These are phyloP conservation scores for Pyrocephalus nanus DNA, from an alignment of 2,797 vertebrate genomes.

Conservation along the genomic window DNA sequence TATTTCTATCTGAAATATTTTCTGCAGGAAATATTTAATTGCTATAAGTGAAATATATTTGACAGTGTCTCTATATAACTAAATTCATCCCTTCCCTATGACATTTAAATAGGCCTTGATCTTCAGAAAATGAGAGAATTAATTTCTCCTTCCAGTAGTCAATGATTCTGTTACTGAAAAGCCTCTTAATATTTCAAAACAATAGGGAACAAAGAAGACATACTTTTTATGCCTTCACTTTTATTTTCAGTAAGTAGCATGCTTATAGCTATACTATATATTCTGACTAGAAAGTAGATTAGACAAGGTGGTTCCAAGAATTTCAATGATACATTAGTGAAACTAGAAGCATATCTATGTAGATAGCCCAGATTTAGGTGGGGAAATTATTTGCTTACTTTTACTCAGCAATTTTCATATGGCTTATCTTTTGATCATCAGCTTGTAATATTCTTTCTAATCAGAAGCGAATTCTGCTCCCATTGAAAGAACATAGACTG, in stretches of 20 bases:
- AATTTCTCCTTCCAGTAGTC: background rate
- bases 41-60: background rate
- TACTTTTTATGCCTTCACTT: background rate
- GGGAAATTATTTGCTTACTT: background rate
- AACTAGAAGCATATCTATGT: background rate
- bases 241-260: background rate
- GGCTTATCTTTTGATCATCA: background rate
- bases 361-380: background rate
- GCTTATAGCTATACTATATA: background rate
- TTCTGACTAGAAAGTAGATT: background rate
- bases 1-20: conserved; percentile 12
- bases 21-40: conserved; percentile 2
- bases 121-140: background rate
- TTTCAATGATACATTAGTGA: background rate
- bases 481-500: background rate
- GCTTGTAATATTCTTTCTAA: background rate
- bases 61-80: background rate
- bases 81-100: background rate
- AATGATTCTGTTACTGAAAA: background rate
- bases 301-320: background rate
- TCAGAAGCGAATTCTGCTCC: background rate
- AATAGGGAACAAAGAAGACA: background rate
- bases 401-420: background rate
- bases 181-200: background rate
- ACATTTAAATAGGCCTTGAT: conserved; percentile 8